Evolutionary conservation across 2,113 vertebrate genomes (phyloP).

Genomic region (Telmatochromis sp.): DNA sequence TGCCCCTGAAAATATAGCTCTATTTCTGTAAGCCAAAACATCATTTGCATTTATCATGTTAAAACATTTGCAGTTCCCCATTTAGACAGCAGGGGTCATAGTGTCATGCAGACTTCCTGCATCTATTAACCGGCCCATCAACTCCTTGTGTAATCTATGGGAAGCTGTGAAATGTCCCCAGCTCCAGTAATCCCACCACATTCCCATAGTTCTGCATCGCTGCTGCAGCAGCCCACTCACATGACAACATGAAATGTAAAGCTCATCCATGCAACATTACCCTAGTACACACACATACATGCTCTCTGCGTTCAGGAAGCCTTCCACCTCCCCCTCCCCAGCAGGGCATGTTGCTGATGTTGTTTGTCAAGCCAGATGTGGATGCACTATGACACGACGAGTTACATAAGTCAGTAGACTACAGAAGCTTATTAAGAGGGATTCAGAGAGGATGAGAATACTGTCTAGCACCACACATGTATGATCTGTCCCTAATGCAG

Average conservation of each 20-base stretch:
- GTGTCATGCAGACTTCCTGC: background rate
- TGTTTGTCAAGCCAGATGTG: conserved; percentile 27
- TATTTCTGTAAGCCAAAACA: background rate
- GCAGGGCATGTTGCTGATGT: background rate
- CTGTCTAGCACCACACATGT: conserved; percentile 19
- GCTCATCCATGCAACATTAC: conserved; percentile 10
- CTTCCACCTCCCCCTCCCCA: background rate
- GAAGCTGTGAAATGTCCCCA: conserved; percentile 23
- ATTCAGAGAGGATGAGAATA: conserved; percentile 41
- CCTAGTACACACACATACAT: background rate
- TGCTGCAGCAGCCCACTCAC: background rate
- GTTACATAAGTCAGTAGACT: conserved; percentile 60
- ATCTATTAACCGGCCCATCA: conserved; percentile 17
- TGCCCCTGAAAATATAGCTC: background rate
- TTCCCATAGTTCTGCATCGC: conserved; percentile 8
- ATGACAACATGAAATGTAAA: conserved; percentile 12
- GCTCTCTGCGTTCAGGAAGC: background rate
- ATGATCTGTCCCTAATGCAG: conserved; percentile 23
- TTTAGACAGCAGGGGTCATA: conserved; percentile 58
- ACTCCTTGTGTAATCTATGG: conserved; percentile 22
- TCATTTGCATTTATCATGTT: background rate
- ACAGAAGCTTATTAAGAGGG: conserved; percentile 38
- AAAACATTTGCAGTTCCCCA: conserved; percentile 30
- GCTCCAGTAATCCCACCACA: conserved; percentile 43
- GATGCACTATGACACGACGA: conserved; percentile 33